Base-by-base conservation (phyloP, 2,797 vertebrate species). In the Acanthurus leucopareius region DNA sequence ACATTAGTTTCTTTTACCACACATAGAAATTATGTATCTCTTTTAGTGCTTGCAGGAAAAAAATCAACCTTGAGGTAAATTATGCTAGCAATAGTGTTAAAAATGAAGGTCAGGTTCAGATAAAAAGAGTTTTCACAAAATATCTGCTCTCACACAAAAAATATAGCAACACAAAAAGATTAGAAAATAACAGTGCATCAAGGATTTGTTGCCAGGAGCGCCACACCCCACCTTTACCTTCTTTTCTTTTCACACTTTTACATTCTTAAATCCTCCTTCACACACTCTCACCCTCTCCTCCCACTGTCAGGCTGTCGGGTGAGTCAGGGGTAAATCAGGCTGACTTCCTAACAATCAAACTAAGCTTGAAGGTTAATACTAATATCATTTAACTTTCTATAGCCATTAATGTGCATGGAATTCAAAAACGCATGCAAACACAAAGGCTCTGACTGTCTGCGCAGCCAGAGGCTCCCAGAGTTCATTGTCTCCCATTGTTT, bases 261-360 rank as follows among this genome's bases (percentile, higher is more conserved):
- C 42, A 14, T 28, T 5, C 22, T 51, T 51, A 47, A 53, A 53
- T 42, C 16, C 19, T 40, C 42, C 62, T 19, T 73, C 56, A 45
- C 60, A 70, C 62, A 17, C 22, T 54, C 63, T 14, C 49, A 38
- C 17, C 11, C 28, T 63, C 25, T 60, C 10, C 49, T 10, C 38
- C 0, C 1, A 28, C 40, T 48, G 13, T 67, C 47, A 48, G 28
- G 56, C 42, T 1, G 7, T 20, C 35, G 61, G 19, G 7, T 54
- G 44, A 61, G 62, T 45, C 2, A 11, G 53, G 48, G 53, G 48
- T 54, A 52, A 77, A 62, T 10, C 48, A 54, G 54, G 51, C 40
- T 47, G 53, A 69, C 76, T 19, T 13, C 17, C 17, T 49, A 20
- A 63, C 53, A 73, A 73, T 59, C 45, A 64, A 56, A 79, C 45